These are phyloP conservation scores for Cinclus cinclus DNA, from an alignment of 2,113 vertebrate species.

Conservation along the genomic window DNA sequence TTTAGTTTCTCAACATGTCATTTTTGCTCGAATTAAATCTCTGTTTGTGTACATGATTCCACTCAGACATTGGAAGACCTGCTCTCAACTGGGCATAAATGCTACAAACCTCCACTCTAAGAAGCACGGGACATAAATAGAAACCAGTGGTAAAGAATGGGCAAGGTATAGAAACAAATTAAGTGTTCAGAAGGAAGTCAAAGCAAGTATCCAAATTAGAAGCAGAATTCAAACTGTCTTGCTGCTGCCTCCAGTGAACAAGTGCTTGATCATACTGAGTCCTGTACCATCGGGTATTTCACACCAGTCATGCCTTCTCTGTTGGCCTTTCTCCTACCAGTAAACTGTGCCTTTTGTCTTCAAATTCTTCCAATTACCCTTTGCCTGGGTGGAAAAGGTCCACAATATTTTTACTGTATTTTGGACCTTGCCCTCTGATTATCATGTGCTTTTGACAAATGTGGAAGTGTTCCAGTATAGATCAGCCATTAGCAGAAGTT, in stretches of 20 bases:
- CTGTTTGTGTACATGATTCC: background rate
- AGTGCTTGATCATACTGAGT: background rate
- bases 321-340: background rate
- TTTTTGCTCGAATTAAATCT: background rate
- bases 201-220: background rate
- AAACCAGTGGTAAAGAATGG: background rate
- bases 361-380: background rate
- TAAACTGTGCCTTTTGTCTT: background rate
- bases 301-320: background rate
- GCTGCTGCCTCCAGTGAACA: background rate
- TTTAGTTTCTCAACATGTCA: background rate
- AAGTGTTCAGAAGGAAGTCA: background rate
- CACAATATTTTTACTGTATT: background rate
- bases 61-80: background rate
- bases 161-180: background rate
- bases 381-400: background rate
- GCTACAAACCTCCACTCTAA: background rate
- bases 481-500: background rate
- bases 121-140: background rate
- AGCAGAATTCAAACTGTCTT: background rate
- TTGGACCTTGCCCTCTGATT: background rate
- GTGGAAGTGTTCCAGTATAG: background rate
- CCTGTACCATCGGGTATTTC: background rate
- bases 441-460: background rate
- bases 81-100: background rate